phyloP scores from a whole-genome alignment of 2,797 vertebrate genomes.

The Cyprinodon diabolis region DNA sequence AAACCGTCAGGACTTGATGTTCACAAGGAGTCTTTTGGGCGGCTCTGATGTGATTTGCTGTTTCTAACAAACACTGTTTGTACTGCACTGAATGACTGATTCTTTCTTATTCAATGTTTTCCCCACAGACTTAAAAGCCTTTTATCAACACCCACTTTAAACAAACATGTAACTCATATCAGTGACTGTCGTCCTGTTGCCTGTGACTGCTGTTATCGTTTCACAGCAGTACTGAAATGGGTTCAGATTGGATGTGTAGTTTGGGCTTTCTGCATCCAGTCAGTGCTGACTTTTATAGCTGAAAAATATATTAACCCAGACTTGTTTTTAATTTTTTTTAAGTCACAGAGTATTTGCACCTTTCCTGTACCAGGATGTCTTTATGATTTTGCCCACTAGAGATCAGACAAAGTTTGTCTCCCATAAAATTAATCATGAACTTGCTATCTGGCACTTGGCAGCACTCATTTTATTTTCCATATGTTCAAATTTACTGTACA shows the following conservation, averaged over 20 bases:
- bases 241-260: slow-evolving; percentile 32
- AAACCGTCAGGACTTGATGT: slow-evolving; percentile 50
- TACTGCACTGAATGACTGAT: slow-evolving; percentile 68
- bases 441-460: slow-evolving; percentile 18
- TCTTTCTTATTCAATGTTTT: slow-evolving; percentile 52
- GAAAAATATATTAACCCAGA: slow-evolving; percentile 42
- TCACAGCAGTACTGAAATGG: slow-evolving; percentile 51
- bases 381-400: slow-evolving; percentile 16
- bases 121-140: slow-evolving; percentile 59
- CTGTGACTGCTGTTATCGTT: slow-evolving; percentile 78
- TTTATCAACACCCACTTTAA: slow-evolving; percentile 57
- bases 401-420: slow-evolving; percentile 10
- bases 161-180: slow-evolving; percentile 52
- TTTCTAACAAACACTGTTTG: slow-evolving; percentile 67
- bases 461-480: slow-evolving; percentile 9
- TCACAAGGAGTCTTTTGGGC: slow-evolving; percentile 36
- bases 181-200: slow-evolving; percentile 62
- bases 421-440: slow-evolving; percentile 17
- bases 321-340: slow-evolving; percentile 5
- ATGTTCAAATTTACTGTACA: slow-evolving; percentile 45
- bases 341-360: slow-evolving; percentile 51
- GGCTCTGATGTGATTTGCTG: slow-evolving; percentile 64
- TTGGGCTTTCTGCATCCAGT: slow-evolving; percentile 47
- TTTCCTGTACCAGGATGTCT: slow-evolving; percentile 27
- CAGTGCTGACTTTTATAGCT: slow-evolving; percentile 54